Conservation (phyloP, 2,888 invertebrate species). For the Agrotis ipsilon region DNA sequence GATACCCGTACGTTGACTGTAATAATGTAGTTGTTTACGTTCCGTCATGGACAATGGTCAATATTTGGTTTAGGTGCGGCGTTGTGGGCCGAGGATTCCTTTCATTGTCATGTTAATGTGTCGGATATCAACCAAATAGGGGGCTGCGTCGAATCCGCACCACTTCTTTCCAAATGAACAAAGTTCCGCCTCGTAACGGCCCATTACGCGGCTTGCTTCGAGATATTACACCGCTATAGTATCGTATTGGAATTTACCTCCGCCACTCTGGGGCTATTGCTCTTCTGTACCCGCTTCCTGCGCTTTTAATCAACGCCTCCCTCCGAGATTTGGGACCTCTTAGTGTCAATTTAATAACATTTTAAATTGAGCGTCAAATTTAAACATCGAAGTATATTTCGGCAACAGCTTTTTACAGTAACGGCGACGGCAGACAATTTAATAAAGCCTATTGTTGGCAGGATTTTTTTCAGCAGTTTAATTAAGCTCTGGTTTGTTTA, state of each 20-base stretch:
- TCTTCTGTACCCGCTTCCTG: constrained; percentile 64
- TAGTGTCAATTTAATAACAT: constrained; percentile 81
- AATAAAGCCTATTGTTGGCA: constrained; percentile 47
- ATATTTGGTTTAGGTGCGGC: constrained; percentile 72
- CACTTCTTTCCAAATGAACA: constrained; percentile 74
- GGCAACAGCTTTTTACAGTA: constrained; percentile 51
- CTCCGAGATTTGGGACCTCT: constrained; percentile 72
- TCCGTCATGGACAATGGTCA: constrained; percentile 70
- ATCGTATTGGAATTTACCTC: constrained; percentile 81
- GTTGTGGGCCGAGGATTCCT: constrained; percentile 55
- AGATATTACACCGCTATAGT: constrained; percentile 79
- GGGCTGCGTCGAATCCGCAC: constrained; percentile 52
- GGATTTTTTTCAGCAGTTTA: constrained; percentile 56
- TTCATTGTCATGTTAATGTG: constrained; percentile 76
- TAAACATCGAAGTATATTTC: constrained; percentile 61
- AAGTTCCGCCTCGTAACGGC: constrained; percentile 78
- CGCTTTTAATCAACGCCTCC: constrained; percentile 81
- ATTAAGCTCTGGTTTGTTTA: constrained; percentile 59
- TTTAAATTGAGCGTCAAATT: constrained; percentile 75
- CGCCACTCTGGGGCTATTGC: constrained; percentile 70
- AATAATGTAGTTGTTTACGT: constrained; percentile 68
- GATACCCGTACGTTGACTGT: constrained; percentile 64
- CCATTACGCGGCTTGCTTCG: constrained; percentile 78
- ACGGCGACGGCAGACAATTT: constrained; percentile 50
- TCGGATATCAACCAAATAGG: constrained; percentile 62